phyloP scores from a whole-genome alignment of 2,797 vertebrate species.

The Alauda arvensis region DNA sequence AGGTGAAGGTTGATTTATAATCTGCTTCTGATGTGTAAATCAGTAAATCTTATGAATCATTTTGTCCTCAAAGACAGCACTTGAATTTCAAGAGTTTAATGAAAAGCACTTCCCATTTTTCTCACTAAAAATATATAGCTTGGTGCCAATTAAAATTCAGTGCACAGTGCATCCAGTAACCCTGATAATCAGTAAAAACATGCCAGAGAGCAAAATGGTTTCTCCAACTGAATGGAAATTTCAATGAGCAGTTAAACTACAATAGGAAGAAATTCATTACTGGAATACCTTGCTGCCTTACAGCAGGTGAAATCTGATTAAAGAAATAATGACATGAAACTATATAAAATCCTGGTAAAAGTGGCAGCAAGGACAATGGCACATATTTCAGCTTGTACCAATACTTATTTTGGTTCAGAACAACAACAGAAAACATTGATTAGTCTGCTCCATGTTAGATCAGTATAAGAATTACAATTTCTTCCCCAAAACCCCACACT shows the following conservation, averaged over 20 bases:
- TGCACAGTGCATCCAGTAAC: slow-evolving; percentile 59
- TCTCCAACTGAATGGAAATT: slow-evolving; percentile 61
- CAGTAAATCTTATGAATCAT: slow-evolving; percentile 53
- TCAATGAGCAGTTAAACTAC: slow-evolving; percentile 68
- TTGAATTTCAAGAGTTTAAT: slow-evolving; percentile 45
- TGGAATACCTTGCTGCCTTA: slow-evolving; percentile 63
- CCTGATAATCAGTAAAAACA: slow-evolving; percentile 71
- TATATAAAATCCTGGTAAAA: slow-evolving; percentile 10
- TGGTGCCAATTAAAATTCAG: slow-evolving; percentile 66
- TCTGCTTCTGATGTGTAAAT: slow-evolving; percentile 46
- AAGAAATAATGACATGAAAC: slow-evolving; percentile 50
- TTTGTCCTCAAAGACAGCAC: slow-evolving; percentile 36
- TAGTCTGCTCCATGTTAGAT: background rate
- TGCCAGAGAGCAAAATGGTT: slow-evolving; percentile 48
- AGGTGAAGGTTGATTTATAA: slow-evolving; percentile 55
- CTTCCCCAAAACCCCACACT: background rate
- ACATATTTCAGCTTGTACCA: background rate
- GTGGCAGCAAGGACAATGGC: background rate
- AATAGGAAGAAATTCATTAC: slow-evolving; percentile 68
- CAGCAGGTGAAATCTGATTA: slow-evolving; percentile 66
- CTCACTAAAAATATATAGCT: slow-evolving; percentile 55
- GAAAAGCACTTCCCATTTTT: slow-evolving; percentile 50
- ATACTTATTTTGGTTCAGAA: background rate
- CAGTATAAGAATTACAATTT: slow-evolving; percentile 45
- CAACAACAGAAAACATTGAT: slow-evolving; percentile 29